phyloP scores from a whole-genome alignment of 2,888 invertebrate species.

The Quadroppia sp. region DNA sequence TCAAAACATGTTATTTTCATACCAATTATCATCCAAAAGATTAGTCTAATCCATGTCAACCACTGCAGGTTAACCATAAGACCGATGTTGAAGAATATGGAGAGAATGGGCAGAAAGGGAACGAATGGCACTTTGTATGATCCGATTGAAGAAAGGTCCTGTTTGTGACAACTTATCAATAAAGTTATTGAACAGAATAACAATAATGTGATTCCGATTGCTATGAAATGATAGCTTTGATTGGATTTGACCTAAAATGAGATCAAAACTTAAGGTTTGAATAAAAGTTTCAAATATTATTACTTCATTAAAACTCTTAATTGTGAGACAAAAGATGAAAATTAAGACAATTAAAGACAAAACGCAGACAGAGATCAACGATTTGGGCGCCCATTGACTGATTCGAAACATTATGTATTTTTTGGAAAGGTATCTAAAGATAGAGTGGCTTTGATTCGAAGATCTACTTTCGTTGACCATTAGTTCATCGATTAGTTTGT shows the following conservation, averaged over 20 bases:
- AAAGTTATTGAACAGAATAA: slow-evolving; percentile 23
- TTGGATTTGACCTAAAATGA: neutral
- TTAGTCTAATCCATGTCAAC: slow-evolving; percentile 48
- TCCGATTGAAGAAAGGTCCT: slow-evolving; percentile 15
- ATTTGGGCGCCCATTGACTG: slow-evolving; percentile 24
- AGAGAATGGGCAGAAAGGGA: slow-evolving; percentile 47
- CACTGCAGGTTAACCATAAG: slow-evolving; percentile 48
- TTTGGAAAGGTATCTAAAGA: neutral
- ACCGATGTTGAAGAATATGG: slow-evolving; percentile 48
- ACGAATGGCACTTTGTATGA: slow-evolving; percentile 46
- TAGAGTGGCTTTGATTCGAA: neutral
- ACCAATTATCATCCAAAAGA: slow-evolving; percentile 49
- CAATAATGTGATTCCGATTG: slow-evolving; percentile 30
- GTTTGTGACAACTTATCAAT: slow-evolving; percentile 37
- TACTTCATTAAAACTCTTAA: slow-evolving; percentile 34
- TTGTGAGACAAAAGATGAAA: slow-evolving; percentile 37
- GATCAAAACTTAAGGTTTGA: neutral
- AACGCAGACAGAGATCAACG: slow-evolving; percentile 38
- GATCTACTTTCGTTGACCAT: neutral
- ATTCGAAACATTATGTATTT: neutral
- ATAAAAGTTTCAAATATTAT: neutral
- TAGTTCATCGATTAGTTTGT: slow-evolving; percentile 25
- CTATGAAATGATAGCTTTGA: slow-evolving; percentile 48
- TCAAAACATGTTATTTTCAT: slow-evolving; percentile 19
- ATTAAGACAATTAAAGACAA: slow-evolving; percentile 33